Conservation (phyloP, 2,888 invertebrate species). For the Callosobruchus maculatus region DNA sequence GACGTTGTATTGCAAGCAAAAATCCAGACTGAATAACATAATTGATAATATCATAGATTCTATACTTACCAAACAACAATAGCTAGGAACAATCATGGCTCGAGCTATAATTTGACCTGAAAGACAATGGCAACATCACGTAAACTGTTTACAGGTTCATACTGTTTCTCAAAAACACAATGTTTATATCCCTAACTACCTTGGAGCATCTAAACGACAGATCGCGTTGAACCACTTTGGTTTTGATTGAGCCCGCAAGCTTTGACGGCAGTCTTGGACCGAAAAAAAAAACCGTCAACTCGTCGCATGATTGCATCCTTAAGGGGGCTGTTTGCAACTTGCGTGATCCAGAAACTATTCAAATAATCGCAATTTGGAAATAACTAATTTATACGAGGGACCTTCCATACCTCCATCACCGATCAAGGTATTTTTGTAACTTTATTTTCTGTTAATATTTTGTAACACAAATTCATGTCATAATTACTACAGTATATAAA, state of each 20-base stretch:
- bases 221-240: not conserved
- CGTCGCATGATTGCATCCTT: not conserved
- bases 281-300: too few relatives aligned
- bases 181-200: not conserved
- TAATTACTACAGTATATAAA: too few relatives aligned
- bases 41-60: too few relatives aligned
- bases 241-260: not conserved
- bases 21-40: too few relatives aligned
- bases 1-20: too few relatives aligned
- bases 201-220: not conserved
- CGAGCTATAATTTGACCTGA: not conserved
- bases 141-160: not conserved
- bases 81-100: too few relatives aligned
- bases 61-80: too few relatives aligned
- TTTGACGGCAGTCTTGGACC: not conserved
- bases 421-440: too few relatives aligned
- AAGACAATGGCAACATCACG: not conserved
- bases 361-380: not conserved
- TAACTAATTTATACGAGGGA: not conserved
- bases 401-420: too few relatives aligned
- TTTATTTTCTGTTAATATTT: too few relatives aligned
- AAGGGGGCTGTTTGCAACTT: not conserved
- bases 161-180: not conserved
- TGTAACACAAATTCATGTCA: too few relatives aligned
- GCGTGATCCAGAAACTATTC: not conserved